A percentile compares a stretch with the other conserved stretches of the same genome.
These are phyloP conservation scores for Lonchura striata DNA, from an alignment of 2,113 vertebrate genomes.

Conservation along the genomic window DNA sequence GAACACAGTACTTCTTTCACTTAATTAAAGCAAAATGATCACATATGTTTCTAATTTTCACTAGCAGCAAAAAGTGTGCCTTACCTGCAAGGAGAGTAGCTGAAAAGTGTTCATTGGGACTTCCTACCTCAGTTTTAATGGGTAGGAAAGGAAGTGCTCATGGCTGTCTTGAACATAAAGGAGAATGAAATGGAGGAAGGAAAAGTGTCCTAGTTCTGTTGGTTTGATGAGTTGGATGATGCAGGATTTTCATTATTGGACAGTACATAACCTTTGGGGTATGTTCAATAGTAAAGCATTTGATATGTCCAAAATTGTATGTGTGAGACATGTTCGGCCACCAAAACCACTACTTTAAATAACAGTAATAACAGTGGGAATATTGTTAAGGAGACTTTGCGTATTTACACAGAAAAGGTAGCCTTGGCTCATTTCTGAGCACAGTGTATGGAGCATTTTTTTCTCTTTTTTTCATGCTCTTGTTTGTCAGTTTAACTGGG, in stretches of 20 bases:
- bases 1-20: background rate
- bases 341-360: background rate
- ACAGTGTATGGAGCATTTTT: background rate
- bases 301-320: background rate
- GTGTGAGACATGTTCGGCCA: background rate
- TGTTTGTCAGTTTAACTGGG: background rate
- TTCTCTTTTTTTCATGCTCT: background rate
- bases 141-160: background rate
- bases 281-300: background rate
- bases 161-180: background rate
- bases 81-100: background rate
- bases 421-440: background rate
- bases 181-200: background rate
- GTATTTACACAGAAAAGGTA: background rate
- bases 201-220: background rate
- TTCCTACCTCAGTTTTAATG: background rate
- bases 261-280: background rate
- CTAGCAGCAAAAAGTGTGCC: background rate
- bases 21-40: background rate
- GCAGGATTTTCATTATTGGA: background rate
- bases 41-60: background rate
- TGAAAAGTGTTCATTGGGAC: background rate
- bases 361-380: background rate
- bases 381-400: background rate
- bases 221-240: background rate